These are phyloP conservation scores for Orchesellides sinensis DNA, from an alignment of 2,888 invertebrate genomes.

Conservation along the genomic window DNA sequence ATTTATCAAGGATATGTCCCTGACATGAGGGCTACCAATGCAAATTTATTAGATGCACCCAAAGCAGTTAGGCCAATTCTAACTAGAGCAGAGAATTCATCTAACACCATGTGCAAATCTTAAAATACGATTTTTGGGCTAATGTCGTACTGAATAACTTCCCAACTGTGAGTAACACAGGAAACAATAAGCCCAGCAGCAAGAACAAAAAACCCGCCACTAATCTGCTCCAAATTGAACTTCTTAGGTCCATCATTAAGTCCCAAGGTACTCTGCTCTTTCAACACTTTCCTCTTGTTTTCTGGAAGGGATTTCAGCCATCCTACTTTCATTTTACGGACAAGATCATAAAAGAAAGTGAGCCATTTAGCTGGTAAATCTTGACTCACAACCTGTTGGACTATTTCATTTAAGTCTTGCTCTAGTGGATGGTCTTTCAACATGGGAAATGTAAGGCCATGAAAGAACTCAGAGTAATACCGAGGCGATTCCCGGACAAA, in stretches of 20 bases:
- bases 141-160: neutral
- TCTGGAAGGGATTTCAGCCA: neutral
- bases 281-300: neutral
- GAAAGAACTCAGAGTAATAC: neutral
- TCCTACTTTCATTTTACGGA: neutral
- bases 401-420: neutral
- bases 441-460: neutral
- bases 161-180: neutral
- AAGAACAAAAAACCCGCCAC: neutral
- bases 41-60: too few relatives aligned
- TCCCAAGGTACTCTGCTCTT: neutral
- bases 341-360: neutral
- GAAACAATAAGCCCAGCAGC: neutral
- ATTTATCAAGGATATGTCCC: too few relatives aligned
- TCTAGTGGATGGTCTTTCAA: neutral
- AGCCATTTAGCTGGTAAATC: conserved; percentile 7
- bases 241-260: neutral
- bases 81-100: neutral
- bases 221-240: conserved; percentile 11
- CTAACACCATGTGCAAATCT: neutral
- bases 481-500: neutral
- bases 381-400: conserved; percentile 36
- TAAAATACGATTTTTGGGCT: neutral
- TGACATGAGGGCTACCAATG: too few relatives aligned
- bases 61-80: too few relatives aligned